phyloP scores from a whole-genome alignment of 2,797 vertebrate species.

The Chlorospingus flavigularis region DNA sequence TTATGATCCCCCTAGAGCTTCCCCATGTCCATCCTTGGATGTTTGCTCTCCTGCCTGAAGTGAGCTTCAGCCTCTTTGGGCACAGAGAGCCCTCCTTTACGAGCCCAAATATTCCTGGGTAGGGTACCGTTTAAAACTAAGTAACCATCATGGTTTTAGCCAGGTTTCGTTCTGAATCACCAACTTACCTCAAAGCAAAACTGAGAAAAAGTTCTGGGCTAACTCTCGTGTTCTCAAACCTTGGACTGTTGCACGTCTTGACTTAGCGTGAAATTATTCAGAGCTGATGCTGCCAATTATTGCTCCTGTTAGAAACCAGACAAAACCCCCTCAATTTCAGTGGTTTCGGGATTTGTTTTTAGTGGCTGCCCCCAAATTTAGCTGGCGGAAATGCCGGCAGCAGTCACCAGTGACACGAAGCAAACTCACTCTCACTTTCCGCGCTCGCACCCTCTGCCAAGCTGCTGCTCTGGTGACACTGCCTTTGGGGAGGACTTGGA shows the following conservation, averaged over 20 bases:
- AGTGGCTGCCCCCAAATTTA: background rate
- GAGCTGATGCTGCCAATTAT: background rate
- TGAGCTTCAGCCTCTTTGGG: background rate
- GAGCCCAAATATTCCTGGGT: background rate
- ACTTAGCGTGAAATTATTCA: background rate
- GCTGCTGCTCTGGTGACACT: accelerated
- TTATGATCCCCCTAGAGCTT: background rate
- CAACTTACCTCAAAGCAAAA: slow-evolving; percentile 38
- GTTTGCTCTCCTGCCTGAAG: background rate
- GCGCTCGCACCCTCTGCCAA: accelerated
- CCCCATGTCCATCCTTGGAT: background rate
- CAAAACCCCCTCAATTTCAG: background rate
- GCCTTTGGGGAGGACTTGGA: background rate
- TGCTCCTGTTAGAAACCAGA: background rate
- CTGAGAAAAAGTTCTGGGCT: slow-evolving; percentile 24
- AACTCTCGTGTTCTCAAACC: background rate
- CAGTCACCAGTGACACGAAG: background rate
- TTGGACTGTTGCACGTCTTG: background rate
- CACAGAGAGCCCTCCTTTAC: background rate
- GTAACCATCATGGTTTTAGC: slow-evolving; percentile 17
- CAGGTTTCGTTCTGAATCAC: slow-evolving; percentile 13
- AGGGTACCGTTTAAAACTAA: background rate
- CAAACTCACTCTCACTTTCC: slow-evolving; percentile 6
- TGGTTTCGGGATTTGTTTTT: background rate
- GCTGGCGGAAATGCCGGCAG: background rate